A percentile compares a stretch with the other conserved stretches of the same genome.
These are phyloP conservation scores for Cebidichthys violaceus DNA, from an alignment of 2,113 vertebrate genomes.

Conservation along the genomic window DNA sequence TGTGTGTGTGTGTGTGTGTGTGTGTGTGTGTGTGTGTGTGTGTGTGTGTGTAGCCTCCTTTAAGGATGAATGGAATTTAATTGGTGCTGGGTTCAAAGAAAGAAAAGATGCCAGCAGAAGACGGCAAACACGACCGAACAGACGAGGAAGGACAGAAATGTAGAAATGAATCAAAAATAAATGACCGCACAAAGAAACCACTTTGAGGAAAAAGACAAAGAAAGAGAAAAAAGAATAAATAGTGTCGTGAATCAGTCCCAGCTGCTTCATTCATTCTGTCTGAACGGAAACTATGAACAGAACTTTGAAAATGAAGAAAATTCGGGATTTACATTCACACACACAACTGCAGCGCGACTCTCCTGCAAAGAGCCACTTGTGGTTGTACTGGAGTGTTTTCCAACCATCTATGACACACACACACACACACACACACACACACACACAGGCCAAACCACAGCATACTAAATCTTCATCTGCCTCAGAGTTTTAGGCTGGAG, in stretches of 20 bases:
- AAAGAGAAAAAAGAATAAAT: background rate
- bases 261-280: constrained; percentile 55
- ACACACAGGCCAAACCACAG: constrained; percentile 51
- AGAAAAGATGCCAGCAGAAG: constrained; percentile 1
- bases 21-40: constrained; percentile 26
- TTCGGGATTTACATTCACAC: constrained; percentile 32
- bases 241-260: constrained; percentile 45
- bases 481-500: constrained; percentile 49
- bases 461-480: constrained; percentile 52
- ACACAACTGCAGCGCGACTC: constrained; percentile 24
- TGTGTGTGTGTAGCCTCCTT: constrained; percentile 13
- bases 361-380: constrained; percentile 57
- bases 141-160: background rate
- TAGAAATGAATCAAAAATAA: background rate
- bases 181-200: background rate
- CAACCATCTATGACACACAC: constrained; percentile 35
- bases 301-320: constrained; percentile 67
- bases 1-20: constrained; percentile 31
- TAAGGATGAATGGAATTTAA: constrained; percentile 49
- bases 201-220: background rate
- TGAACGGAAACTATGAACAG: constrained; percentile 54
- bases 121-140: background rate
- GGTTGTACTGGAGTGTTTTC: constrained; percentile 55
- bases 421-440: constrained; percentile 36
- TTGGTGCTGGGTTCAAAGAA: constrained; percentile 43